Evolutionary conservation across 2,113 vertebrate species (phyloP).

Genomic region (Petaurus breviceps): DNA sequence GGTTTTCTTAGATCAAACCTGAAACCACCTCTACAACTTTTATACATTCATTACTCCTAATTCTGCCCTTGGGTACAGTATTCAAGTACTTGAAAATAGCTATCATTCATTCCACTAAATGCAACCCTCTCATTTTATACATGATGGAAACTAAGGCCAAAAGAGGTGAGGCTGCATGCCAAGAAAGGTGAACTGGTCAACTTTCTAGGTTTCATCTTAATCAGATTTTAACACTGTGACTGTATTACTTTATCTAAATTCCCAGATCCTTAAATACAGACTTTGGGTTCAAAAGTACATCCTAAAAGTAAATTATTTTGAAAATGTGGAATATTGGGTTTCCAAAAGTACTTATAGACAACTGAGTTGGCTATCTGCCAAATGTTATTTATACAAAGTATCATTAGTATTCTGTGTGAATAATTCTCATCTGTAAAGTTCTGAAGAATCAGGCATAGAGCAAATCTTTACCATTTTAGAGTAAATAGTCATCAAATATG

Average conservation of each 20-base stretch:
- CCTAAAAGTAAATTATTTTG: background rate
- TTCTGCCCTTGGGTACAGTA: background rate
- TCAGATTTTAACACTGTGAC: background rate
- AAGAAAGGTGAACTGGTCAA: background rate
- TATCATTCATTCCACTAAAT: background rate
- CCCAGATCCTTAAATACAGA: background rate
- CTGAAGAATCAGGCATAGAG: conserved; percentile 38
- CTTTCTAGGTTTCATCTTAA: background rate
- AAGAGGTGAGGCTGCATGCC: background rate
- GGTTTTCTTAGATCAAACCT: no score
- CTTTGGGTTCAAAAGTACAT: background rate
- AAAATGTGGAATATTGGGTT: background rate
- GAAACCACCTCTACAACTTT: background rate
- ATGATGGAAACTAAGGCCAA: background rate
- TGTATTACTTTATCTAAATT: background rate
- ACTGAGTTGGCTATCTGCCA: conserved; percentile 17
- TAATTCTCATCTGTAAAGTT: conserved; percentile 47
- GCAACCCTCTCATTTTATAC: background rate
- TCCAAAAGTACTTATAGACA: background rate
- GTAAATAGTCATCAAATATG: conserved; percentile 46
- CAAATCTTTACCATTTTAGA: background rate
- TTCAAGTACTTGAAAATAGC: background rate
- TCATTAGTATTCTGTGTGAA: conserved; percentile 27
- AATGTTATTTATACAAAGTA: conserved; percentile 28
- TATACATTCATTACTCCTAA: background rate